Percentiles rank a stretch among this genome's conserved stretches.
Evolutionary conservation across 2,113 vertebrate genomes (phyloP).

Genomic region (Etheostoma spectabile): DNA sequence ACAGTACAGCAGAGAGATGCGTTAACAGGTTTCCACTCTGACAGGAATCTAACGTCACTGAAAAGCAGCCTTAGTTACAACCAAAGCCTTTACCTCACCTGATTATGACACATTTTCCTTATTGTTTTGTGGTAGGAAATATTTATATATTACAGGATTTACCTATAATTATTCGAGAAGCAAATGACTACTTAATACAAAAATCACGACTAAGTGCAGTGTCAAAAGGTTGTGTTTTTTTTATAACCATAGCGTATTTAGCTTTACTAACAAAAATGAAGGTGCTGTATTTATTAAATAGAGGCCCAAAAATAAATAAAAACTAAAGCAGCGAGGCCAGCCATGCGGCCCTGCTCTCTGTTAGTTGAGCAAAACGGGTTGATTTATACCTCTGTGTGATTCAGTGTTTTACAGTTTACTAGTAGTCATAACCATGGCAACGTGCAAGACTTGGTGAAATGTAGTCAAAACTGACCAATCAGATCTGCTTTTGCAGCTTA

Average conservation of each 20-base stretch:
- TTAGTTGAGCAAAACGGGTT: slow-evolving; percentile 70
- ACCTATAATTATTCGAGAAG: background rate
- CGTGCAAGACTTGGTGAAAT: slow-evolving; percentile 27
- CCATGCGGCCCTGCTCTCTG: slow-evolving; percentile 77
- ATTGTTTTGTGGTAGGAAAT: background rate
- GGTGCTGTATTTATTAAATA: slow-evolving; percentile 26
- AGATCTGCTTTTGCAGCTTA: slow-evolving; percentile 1
- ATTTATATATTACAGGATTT: background rate
- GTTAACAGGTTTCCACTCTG: slow-evolving; percentile 11
- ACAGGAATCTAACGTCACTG: background rate
- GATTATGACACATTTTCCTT: slow-evolving; percentile 3
- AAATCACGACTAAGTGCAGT: background rate
- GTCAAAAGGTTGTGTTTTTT: background rate
- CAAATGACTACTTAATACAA: background rate
- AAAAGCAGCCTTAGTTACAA: slow-evolving; percentile 35
- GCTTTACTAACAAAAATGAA: slow-evolving; percentile 7
- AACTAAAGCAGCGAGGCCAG: slow-evolving; percentile 55
- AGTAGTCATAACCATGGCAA: slow-evolving; percentile 30
- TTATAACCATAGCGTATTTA: background rate
- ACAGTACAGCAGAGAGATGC: slow-evolving; percentile 47
- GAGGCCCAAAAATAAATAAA: slow-evolving; percentile 2
- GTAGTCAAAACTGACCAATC: slow-evolving; percentile 34
- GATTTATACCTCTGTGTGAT: slow-evolving; percentile 78
- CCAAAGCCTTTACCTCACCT: slow-evolving; percentile 16
- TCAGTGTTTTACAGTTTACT: slow-evolving; percentile 23